phyloP scores from a whole-genome alignment of 2,113 vertebrate genomes.

The Falcunculus frontatus region DNA sequence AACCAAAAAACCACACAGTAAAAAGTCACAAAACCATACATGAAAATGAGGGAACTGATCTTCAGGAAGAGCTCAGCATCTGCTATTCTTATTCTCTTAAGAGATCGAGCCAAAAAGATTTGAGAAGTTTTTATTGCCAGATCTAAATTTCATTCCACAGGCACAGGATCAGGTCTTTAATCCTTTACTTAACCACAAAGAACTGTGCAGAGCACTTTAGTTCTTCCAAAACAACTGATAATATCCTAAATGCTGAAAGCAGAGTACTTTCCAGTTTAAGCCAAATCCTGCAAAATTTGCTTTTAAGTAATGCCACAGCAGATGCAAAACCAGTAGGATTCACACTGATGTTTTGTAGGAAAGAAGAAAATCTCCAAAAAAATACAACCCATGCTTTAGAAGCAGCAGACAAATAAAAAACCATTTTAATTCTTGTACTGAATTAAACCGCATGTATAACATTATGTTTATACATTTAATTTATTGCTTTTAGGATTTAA shows the following conservation, averaged over 20 bases:
- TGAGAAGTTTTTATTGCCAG: conserved; percentile 30
- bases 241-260: conserved; percentile 24
- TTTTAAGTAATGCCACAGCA: conserved; percentile 35
- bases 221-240: conserved; percentile 55
- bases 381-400: neutral
- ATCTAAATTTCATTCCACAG: conserved; percentile 43
- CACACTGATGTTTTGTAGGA: conserved; percentile 29
- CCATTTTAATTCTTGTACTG: neutral
- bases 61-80: conserved; percentile 3
- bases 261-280: neutral
- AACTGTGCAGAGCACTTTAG: conserved; percentile 39
- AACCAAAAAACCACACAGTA: neutral
- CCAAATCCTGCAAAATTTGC: conserved; percentile 34
- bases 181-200: conserved; percentile 56
- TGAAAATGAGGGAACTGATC: neutral
- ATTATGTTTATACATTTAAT: neutral
- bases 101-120: neutral
- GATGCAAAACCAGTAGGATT: conserved; percentile 36
- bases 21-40: neutral
- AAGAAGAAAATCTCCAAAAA: conserved; percentile 14
- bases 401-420: neutral
- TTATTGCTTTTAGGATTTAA: conserved; percentile 7
- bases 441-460: neutral
- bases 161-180: conserved; percentile 47
- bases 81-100: conserved; percentile 10